phyloP scores from a whole-genome alignment of 2,797 vertebrate genomes.

The Argya squamiceps region DNA sequence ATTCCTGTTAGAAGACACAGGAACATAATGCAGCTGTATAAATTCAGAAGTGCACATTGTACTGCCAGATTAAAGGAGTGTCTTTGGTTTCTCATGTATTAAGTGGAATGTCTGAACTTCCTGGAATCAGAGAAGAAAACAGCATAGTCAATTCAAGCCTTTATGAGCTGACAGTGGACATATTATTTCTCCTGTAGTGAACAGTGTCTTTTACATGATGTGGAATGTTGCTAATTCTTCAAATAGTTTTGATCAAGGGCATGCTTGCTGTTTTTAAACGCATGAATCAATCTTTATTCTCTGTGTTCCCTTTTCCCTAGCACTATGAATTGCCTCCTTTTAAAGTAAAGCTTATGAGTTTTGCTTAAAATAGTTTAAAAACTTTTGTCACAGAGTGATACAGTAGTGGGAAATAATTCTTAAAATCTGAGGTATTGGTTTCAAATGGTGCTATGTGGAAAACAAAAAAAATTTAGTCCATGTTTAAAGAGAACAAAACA shows the following conservation, averaged over 20 bases:
- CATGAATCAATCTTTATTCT: background rate
- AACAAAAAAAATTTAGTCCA: background rate
- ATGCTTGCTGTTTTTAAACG: background rate
- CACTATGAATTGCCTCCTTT: background rate
- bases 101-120: background rate
- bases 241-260: background rate
- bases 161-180: background rate
- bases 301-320: background rate
- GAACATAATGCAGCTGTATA: background rate
- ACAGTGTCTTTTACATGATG: background rate
- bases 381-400: background rate
- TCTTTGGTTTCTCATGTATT: background rate
- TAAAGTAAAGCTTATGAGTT: background rate
- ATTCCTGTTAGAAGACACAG: background rate
- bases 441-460: background rate
- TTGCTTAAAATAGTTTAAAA: background rate
- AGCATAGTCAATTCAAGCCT: background rate
- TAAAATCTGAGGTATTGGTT: background rate
- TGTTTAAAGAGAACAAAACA: background rate
- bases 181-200: slow-evolving; percentile 1
- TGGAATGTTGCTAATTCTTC: background rate
- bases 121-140: background rate
- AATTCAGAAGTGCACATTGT: background rate
- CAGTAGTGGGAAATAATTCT: background rate
- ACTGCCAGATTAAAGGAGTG: background rate